Evolutionary conservation across 2,797 vertebrate genomes (phyloP), one percentile per base, ranked within the genome.

Genomic region (Crypturellus tataupa): DNA sequence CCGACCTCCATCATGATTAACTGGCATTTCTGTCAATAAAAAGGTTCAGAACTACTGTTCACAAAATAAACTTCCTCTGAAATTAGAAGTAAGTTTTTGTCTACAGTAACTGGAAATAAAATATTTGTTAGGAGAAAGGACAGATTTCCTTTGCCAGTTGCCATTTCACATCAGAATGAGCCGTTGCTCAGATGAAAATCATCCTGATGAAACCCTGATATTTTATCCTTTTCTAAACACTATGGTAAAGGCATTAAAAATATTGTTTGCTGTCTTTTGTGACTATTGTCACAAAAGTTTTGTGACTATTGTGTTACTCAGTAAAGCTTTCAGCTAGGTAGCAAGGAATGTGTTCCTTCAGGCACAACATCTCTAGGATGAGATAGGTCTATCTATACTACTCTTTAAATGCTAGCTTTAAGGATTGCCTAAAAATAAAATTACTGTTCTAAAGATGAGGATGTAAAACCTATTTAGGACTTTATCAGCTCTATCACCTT

Each of bases 361-460:
- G 69, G 65, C 72, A 93, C 18, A 35, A 63, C 12, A 11, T 46
- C 73, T 87, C 49, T 83, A 46, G 29, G 58, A 20, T 55, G 9
- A 21, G 21, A 46, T 62, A 78, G 49, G 63, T 49, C 44, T 69
- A 18, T 59, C 46, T 69, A 18, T 59, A 51, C 55, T 69, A 9
- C 6, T 71, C 7, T 63, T 49, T 80, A 64, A 65, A 82, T 37
- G 27, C 73, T 64, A 64, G 49, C 35, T 84, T 85, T 39, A 88
- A 80, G 31, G 11, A 82, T 92, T 85, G 19, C 16, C 37, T 89
- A 47, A 92, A 87, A 69, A 63, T 59, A 40, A 75, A 80, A 56
- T 51, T 19, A n/a, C 37, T 90, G 16, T 78, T 92, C 25, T 47
- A 56, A 92, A 85, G n/a, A 35, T 49, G 5, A 8, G 40, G 23